These are phyloP conservation scores for Dryobota labecula DNA, from an alignment of 2,888 invertebrate species.

Conservation along the genomic window DNA sequence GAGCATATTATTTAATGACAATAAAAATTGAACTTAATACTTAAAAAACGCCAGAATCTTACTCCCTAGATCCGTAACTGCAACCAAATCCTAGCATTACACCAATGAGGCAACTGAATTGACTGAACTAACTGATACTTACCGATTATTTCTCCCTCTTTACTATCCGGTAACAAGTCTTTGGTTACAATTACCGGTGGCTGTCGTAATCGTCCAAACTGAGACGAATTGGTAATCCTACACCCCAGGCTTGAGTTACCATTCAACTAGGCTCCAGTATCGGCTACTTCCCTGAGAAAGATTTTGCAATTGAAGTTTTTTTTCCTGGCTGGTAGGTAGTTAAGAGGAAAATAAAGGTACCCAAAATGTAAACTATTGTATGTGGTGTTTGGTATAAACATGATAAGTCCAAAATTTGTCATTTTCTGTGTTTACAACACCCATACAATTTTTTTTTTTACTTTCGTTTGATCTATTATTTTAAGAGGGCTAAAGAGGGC, in stretches of 20 bases:
- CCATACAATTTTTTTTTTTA: too few relatives aligned
- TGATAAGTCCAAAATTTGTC: too few relatives aligned
- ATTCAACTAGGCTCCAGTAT: slow-evolving; percentile 44
- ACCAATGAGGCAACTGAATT: slow-evolving; percentile 31
- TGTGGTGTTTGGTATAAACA: too few relatives aligned
- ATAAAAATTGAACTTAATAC: too few relatives aligned
- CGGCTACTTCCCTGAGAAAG: slow-evolving; percentile 44
- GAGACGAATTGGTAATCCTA: slow-evolving; percentile 61
- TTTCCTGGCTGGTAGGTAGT: not conserved
- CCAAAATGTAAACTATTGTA: too few relatives aligned
- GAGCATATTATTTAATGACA: too few relatives aligned
- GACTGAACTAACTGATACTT: slow-evolving; percentile 43
- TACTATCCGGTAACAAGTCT: slow-evolving; percentile 54
- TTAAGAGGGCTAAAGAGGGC: too few relatives aligned
- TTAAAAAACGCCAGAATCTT: not conserved
- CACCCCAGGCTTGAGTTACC: slow-evolving; percentile 19
- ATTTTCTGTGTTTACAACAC: too few relatives aligned
- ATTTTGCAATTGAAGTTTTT: slow-evolving; percentile 17
- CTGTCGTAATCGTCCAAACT: slow-evolving; percentile 51
- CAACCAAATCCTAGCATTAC: slow-evolving; percentile 37
- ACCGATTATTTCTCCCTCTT: slow-evolving; percentile 57
- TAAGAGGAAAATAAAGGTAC: too few relatives aligned
- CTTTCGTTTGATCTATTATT: too few relatives aligned
- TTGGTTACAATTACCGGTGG: slow-evolving; percentile 56
- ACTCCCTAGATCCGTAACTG: not conserved